Base-by-base conservation (phyloP, 2,113 vertebrate species). In the Agelaius tricolor region DNA sequence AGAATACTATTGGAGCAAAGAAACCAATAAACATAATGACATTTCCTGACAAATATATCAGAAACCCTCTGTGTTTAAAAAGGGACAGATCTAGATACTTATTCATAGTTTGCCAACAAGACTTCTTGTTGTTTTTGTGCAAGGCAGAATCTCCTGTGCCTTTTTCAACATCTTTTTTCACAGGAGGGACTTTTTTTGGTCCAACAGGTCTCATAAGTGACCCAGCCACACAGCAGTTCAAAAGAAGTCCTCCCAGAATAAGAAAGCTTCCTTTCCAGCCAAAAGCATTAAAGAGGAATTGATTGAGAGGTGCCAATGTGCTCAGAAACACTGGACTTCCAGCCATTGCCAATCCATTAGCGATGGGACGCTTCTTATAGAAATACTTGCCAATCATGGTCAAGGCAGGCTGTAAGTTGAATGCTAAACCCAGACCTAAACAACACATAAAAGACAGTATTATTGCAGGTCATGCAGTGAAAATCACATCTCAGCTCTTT, bases 331-430 rank as follows among this genome's bases (percentile, higher is more conserved):
- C 99, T 12, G 99, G 99, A 94, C 99, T 99, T 87, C 99, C 99
- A 24, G 99, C 99, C 99, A 99, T 99, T 16, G 99, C 99, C 44
- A 99, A 84, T 43, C 99, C 99, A 66, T 99, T 99, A 33, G 99
- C 99, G 63, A 99, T 98, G 35, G 99, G 99, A 16, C 99, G 98
- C 89, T 99, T 99, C 97, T 98, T 98, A 61, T 84, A 99, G 97
- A 99, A 99, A 96, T 99, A 99, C 97, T 97, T 99, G 65, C 99
- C 99, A 46, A 99, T 99, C 98, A 99, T 99, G 4, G 99, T 99
- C 91, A 99, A 97, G 15, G 99, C 98, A 28, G 99, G 99, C 92
- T 99, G 99, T 87, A 99, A 98, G 98, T 99, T 99, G 97, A 99
- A 99, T 63, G 99, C 99, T 87, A 99, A 98, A 52, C 99, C 99